Evolutionary conservation across 2,797 vertebrate species (phyloP).

Genomic region (Muscicapa comitata): DNA sequence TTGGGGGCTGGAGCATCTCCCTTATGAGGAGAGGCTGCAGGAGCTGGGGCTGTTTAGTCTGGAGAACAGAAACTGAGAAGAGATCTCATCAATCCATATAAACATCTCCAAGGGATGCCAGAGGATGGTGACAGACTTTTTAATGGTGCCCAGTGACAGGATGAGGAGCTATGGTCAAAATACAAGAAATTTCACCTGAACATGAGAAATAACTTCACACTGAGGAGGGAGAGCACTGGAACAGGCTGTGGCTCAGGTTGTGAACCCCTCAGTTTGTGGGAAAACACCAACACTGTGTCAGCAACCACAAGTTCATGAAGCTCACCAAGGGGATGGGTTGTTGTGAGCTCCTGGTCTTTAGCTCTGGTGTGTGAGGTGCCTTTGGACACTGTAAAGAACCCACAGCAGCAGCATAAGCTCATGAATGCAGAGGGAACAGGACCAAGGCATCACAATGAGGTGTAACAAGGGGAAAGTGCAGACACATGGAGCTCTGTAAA

Average conservation of each 20-base stretch:
- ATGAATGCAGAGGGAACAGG: neutral
- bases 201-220: neutral
- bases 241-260: rapidly evolving
- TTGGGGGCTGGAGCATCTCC: neutral
- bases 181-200: neutral
- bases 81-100: neutral
- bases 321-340: neutral
- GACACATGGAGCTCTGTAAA: neutral
- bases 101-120: neutral
- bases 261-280: neutral
- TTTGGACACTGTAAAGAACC: neutral
- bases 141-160: too few relatives aligned
- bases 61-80: neutral
- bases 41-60: neutral
- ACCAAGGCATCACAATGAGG: neutral
- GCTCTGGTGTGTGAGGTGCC: neutral
- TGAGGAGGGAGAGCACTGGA: neutral
- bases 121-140: neutral
- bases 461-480: neutral
- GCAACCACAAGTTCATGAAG: neutral
- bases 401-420: neutral
- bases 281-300: neutral
- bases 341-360: neutral
- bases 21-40: neutral
- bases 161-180: neutral